These are phyloP conservation scores for Maccullochella peelii DNA, from an alignment of 2,113 vertebrate species.

Conservation along the genomic window DNA sequence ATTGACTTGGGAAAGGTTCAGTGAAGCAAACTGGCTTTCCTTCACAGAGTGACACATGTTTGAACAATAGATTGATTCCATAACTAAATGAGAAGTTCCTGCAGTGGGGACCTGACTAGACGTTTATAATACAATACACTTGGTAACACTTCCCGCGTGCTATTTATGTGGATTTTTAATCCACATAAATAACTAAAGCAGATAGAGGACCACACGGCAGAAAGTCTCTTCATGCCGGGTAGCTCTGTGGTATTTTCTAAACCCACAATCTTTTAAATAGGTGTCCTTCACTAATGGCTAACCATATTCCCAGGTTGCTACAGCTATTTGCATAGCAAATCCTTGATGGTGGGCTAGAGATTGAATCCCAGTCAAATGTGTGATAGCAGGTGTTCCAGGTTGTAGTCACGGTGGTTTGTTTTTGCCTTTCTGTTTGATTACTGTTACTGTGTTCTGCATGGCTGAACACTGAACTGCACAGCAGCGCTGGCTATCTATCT, in stretches of 20 bases:
- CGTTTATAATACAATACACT: neutral
- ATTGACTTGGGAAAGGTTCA: slow-evolving; percentile 4
- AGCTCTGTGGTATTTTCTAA: slow-evolving; percentile 45
- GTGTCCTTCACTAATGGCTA: slow-evolving; percentile 66
- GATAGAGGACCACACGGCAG: neutral
- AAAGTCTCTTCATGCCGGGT: slow-evolving; percentile 11
- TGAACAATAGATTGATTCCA: slow-evolving; percentile 13
- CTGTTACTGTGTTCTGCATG: slow-evolving; percentile 69
- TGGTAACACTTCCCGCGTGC: neutral
- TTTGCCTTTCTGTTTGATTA: slow-evolving; percentile 72
- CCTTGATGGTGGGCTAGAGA: slow-evolving; percentile 49
- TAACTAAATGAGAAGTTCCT: neutral
- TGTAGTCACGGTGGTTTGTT: slow-evolving; percentile 64
- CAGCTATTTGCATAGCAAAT: slow-evolving; percentile 60
- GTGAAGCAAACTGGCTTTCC: neutral
- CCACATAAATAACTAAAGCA: neutral
- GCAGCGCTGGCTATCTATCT: slow-evolving; percentile 50
- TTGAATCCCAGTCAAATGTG: slow-evolving; percentile 54
- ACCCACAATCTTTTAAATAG: slow-evolving; percentile 41
- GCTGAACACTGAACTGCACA: slow-evolving; percentile 64
- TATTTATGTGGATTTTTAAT: slow-evolving; percentile 22
- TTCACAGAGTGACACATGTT: slow-evolving; percentile 3
- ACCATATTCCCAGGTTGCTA: slow-evolving; percentile 53
- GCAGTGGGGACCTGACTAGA: neutral
- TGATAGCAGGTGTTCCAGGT: slow-evolving; percentile 71